phyloP scores from a whole-genome alignment of 2,888 invertebrate species.

The Hofmannophila pseudospretella region DNA sequence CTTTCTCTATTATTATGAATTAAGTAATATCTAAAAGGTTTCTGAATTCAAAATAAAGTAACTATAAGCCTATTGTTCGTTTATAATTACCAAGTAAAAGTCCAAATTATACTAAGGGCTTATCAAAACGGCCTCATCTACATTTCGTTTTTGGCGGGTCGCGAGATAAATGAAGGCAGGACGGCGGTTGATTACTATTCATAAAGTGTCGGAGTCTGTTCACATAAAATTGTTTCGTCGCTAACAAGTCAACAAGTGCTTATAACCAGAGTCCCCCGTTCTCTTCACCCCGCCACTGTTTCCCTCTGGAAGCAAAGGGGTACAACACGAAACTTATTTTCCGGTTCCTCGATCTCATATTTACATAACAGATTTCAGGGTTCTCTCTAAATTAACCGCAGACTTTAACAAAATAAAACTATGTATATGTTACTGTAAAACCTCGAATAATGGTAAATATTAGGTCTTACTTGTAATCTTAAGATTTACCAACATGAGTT shows the following conservation, averaged over 20 bases:
- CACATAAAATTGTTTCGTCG: slow-evolving; percentile 39
- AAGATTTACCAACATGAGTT: too few relatives aligned
- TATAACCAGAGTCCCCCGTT: not conserved
- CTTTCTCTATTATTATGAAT: not conserved
- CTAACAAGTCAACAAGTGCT: slow-evolving; percentile 28
- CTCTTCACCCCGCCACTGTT: slow-evolving; percentile 9
- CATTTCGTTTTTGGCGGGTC: slow-evolving; percentile 54
- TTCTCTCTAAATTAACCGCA: slow-evolving; percentile 27
- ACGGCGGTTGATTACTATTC: slow-evolving; percentile 59
- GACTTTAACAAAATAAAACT: slow-evolving; percentile 12
- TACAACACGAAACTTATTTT: slow-evolving; percentile 49
- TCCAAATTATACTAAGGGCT: slow-evolving; percentile 47
- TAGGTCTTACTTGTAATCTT: too few relatives aligned
- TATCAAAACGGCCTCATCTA: slow-evolving; percentile 57
- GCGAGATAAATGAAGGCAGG: slow-evolving; percentile 51
- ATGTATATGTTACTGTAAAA: too few relatives aligned
- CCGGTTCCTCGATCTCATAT: slow-evolving; percentile 45
- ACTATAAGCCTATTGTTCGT: slow-evolving; percentile 27
- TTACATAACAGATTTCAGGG: slow-evolving; percentile 45
- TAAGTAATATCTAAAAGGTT: not conserved
- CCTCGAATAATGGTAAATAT: too few relatives aligned
- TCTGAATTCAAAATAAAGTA: not conserved
- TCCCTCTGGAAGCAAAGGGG: slow-evolving; percentile 32
- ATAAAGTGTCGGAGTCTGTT: slow-evolving; percentile 48
- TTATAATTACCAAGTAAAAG: slow-evolving; percentile 49